phyloP scores from a whole-genome alignment of 2,797 vertebrate genomes.

The Silurus lanzhouensis region DNA sequence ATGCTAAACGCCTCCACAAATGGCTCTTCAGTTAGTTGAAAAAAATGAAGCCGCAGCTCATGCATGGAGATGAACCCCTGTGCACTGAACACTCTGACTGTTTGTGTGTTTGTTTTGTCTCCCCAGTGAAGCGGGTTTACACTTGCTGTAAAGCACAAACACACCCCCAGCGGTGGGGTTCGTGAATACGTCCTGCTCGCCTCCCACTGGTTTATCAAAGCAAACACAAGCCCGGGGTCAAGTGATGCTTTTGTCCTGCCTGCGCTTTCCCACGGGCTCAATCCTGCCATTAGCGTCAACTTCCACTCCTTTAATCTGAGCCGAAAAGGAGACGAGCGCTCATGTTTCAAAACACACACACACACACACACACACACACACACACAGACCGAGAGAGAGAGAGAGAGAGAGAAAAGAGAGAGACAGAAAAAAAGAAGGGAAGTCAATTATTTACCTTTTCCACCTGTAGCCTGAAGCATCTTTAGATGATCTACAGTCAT shows the following conservation, averaged over 20 bases:
- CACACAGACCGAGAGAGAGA: constrained; percentile 30
- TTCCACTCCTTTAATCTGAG: constrained; percentile 82
- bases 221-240: constrained; percentile 92
- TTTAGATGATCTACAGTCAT: constrained; percentile 98
- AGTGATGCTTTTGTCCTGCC: constrained; percentile 88
- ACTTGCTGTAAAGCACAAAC: constrained; percentile 82
- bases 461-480: constrained; percentile 90
- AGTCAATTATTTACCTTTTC: constrained; percentile 82
- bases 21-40: neutral
- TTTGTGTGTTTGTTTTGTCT: constrained; percentile 81
- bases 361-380: constrained; percentile 17
- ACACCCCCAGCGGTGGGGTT: constrained; percentile 73
- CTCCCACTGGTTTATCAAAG: constrained; percentile 88
- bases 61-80: constrained; percentile 20
- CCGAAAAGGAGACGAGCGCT: constrained; percentile 68
- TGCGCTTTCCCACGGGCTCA: constrained; percentile 91
- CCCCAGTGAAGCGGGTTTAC: constrained; percentile 72
- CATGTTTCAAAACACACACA: constrained; percentile 60
- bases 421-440: constrained; percentile 13
- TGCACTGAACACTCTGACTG: constrained; percentile 47
- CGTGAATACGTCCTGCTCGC: constrained; percentile 80
- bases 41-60: constrained; percentile 38
- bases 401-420: constrained; percentile 28
- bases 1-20: neutral
- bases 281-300: constrained; percentile 86